Evolutionary conservation across 92 coral and sea anemone genomes (phyloP).

Genomic region (Chrysogorgia sp.): DNA sequence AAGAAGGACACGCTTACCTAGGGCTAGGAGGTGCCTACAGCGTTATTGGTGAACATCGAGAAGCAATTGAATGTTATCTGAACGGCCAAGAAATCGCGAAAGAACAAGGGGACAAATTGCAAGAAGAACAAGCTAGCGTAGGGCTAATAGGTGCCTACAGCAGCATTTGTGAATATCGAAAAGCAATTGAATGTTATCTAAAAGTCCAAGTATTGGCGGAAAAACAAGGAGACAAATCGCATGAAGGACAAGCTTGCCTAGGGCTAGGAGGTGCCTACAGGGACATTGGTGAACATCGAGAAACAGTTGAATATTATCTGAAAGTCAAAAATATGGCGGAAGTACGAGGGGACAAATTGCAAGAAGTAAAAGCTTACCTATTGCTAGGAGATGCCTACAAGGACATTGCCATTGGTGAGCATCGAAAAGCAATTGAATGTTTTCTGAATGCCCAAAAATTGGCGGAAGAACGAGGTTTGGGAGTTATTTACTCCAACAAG

Average conservation of each 20-base stretch:
- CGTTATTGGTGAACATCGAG: no score
- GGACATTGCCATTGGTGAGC: background rate
- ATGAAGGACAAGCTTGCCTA: background rate
- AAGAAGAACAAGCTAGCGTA: background rate
- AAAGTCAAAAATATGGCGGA: background rate
- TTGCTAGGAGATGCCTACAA: background rate
- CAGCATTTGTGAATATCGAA: background rate
- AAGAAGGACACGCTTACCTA: no score
- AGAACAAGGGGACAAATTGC: no score
- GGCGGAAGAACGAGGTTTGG: background rate
- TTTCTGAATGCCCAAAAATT: conserved; percentile 2
- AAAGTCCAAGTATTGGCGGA: background rate
- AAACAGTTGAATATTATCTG: background rate
- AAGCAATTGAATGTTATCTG: no score
- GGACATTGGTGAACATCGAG: background rate
- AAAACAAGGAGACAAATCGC: conserved; percentile 4
- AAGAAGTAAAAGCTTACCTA: background rate
- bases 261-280: background rate
- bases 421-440: background rate
- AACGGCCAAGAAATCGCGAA: no score
- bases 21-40: no score
- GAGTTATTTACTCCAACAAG: conserved; percentile 3
- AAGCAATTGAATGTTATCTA: conserved; percentile 17
- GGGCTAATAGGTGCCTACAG: background rate
- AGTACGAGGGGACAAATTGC: background rate